phyloP scores from a whole-genome alignment of 35 echinoderm and acorn worm species.

The Diadema setosum region DNA sequence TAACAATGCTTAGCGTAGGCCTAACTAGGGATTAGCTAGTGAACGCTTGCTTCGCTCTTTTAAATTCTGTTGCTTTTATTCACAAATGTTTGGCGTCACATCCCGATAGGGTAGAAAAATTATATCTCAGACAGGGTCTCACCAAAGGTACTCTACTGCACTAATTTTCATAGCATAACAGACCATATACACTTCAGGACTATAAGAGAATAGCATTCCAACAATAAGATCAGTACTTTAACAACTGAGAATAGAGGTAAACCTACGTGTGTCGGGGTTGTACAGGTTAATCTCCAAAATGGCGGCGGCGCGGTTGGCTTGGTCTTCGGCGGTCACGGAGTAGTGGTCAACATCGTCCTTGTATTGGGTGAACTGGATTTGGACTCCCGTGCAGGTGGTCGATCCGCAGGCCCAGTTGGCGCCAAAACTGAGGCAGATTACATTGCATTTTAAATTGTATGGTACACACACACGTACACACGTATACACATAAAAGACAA shows the following conservation, averaged over 20 bases:
- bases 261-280: slow-evolving; percentile 66
- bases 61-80: no score
- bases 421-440: no score
- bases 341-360: slow-evolving; percentile 23
- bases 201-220: neutral
- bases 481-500: no score
- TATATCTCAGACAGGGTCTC: neutral
- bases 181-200: neutral
- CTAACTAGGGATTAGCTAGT: no score
- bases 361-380: slow-evolving; percentile 43
- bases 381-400: slow-evolving; percentile 52
- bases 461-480: no score
- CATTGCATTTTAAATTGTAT: no score
- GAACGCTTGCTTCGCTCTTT: no score
- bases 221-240: neutral
- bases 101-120: neutral
- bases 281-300: slow-evolving; percentile 55
- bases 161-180: neutral
- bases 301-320: slow-evolving; percentile 19
- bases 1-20: no score
- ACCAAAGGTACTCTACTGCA: neutral
- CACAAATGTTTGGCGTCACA: neutral
- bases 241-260: neutral
- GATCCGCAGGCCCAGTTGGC: slow-evolving; percentile 51
- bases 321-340: slow-evolving; percentile 56